A percentile compares a stretch with the other conserved stretches of the same genome.
Evolutionary conservation across 2,888 invertebrate genomes (phyloP).

Genomic region (Scaptodrosophila latifasciaeformis): DNA sequence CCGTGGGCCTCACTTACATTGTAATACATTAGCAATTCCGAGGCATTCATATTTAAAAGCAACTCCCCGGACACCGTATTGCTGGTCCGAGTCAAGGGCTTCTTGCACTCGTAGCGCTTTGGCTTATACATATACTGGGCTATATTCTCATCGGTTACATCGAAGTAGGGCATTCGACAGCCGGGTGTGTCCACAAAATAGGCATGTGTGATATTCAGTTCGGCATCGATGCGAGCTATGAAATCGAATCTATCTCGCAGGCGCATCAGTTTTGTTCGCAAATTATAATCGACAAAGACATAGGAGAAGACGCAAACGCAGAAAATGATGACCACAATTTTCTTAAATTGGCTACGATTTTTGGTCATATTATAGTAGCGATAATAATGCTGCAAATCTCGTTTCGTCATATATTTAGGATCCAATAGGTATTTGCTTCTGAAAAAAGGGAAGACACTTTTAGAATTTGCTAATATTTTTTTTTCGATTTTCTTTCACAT

Average conservation of each 20-base stretch:
- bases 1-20: constrained; percentile 56
- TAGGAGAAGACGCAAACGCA: constrained; percentile 72
- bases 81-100: constrained; percentile 58
- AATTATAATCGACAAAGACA: constrained; percentile 72
- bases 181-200: constrained; percentile 74
- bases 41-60: constrained; percentile 59
- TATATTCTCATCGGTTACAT: constrained; percentile 68
- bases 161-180: constrained; percentile 74
- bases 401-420: constrained; percentile 72
- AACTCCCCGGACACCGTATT: constrained; percentile 50
- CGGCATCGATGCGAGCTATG: constrained; percentile 67
- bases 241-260: constrained; percentile 71
- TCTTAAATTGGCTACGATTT: constrained; percentile 67
- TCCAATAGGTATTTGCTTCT: constrained; percentile 71
- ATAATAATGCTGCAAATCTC: constrained; percentile 71
- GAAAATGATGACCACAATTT: constrained; percentile 66
- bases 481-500: too few relatives aligned
- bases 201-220: constrained; percentile 65
- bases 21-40: constrained; percentile 55
- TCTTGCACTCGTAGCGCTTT: constrained; percentile 58
- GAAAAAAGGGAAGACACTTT: constrained; percentile 26
- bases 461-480: too few relatives aligned
- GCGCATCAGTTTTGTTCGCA: constrained; percentile 68
- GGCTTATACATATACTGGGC: constrained; percentile 68
- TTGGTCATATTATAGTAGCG: constrained; percentile 70